Conservation (phyloP, 2,113 vertebrate genomes). For the Heterocephalus glaber region DNA sequence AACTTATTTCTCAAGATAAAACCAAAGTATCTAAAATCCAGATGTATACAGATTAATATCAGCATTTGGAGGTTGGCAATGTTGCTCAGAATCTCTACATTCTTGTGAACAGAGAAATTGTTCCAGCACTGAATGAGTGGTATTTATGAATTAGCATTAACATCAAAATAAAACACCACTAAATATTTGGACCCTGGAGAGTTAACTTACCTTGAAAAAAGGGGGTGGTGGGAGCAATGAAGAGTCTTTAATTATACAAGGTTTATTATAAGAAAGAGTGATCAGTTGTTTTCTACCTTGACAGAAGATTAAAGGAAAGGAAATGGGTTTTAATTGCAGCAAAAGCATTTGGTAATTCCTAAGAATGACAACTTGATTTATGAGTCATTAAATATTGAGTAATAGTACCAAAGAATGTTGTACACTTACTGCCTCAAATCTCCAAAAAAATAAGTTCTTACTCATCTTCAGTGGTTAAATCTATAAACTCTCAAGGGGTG, state of each 20-base stretch:
- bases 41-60: slow-evolving; percentile 30
- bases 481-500: neutral
- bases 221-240: neutral
- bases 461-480: neutral
- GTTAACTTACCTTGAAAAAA: neutral
- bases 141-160: slow-evolving; percentile 28
- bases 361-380: slow-evolving; percentile 48
- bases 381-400: slow-evolving; percentile 48
- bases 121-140: neutral
- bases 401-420: slow-evolving; percentile 10
- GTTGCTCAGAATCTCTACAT: slow-evolving; percentile 23
- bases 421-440: neutral
- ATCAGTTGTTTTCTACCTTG: slow-evolving; percentile 38
- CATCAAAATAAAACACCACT: slow-evolving; percentile 51
- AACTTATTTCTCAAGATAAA: slow-evolving; percentile 56
- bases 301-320: slow-evolving; percentile 8
- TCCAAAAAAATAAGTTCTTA: neutral
- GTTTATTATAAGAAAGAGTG: neutral
- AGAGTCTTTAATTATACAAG: slow-evolving; percentile 41
- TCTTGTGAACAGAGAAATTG: slow-evolving; percentile 17
- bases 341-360: slow-evolving; percentile 42
- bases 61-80: slow-evolving; percentile 13
- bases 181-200: neutral
- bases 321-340: slow-evolving; percentile 23
- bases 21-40: slow-evolving; percentile 37